Conservation (phyloP, 2,888 invertebrate species). For the Melanargia galathea region DNA sequence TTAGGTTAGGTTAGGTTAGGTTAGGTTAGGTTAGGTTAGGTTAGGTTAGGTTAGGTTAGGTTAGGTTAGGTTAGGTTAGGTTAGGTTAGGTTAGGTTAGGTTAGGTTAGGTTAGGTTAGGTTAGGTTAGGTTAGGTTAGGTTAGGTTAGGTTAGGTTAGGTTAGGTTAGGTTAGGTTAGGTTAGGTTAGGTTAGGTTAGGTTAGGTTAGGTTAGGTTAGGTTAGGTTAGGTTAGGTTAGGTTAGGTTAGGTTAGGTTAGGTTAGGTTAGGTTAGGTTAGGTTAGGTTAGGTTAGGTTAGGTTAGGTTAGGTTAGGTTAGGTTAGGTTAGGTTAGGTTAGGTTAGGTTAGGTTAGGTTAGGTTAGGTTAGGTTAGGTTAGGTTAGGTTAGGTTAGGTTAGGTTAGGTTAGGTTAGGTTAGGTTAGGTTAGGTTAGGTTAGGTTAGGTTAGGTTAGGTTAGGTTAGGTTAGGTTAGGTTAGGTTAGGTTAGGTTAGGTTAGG, state of each 20-base stretch:
- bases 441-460: slow-evolving; percentile 21
- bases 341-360: slow-evolving; percentile 17
- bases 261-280: slow-evolving; percentile 16
- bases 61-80: slow-evolving; percentile 21
- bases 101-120: slow-evolving; percentile 14
- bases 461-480: slow-evolving; percentile 21
- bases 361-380: slow-evolving; percentile 21
- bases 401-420: slow-evolving; percentile 20
- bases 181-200: slow-evolving; percentile 21
- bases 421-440: slow-evolving; percentile 11
- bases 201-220: slow-evolving; percentile 21
- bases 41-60: slow-evolving; percentile 21
- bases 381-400: slow-evolving; percentile 21
- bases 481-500: slow-evolving; percentile 21
- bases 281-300: slow-evolving; percentile 17
- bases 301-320: slow-evolving; percentile 20
- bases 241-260: slow-evolving; percentile 21
- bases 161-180: slow-evolving; percentile 21
- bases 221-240: slow-evolving; percentile 21
- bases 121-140: slow-evolving; percentile 21
- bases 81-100: slow-evolving; percentile 21
- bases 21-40: slow-evolving; percentile 21
- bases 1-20: slow-evolving; percentile 21
- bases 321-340: slow-evolving; percentile 2
- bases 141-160: slow-evolving; percentile 21